Evolutionary conservation across 2,888 invertebrate species (phyloP).

Genomic region (Margaritifera margaritifera): DNA sequence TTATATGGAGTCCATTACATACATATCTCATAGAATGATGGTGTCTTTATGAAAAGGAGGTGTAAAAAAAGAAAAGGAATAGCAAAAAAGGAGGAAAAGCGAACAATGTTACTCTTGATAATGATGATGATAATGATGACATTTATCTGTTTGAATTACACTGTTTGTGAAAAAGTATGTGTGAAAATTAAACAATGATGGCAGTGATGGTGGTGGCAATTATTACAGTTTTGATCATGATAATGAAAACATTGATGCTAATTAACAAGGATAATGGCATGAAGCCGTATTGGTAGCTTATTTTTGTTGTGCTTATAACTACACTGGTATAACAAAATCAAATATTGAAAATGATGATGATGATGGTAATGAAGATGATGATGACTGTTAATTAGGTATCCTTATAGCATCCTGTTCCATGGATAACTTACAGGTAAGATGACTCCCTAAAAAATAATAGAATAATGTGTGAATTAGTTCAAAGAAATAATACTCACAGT

Average conservation of each 20-base stretch:
- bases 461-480: background rate
- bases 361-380: constrained; percentile 15
- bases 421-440: constrained; percentile 4
- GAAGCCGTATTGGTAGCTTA: too few relatives aligned
- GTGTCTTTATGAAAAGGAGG: constrained; percentile 15
- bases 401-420: too few relatives aligned
- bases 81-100: constrained; percentile 1
- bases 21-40: too few relatives aligned
- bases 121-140: constrained; percentile 6
- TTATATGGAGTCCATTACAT: too few relatives aligned
- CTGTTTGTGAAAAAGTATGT: too few relatives aligned
- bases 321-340: background rate
- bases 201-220: too few relatives aligned
- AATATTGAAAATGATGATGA: constrained; percentile 11
- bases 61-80: constrained; percentile 24
- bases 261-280: too few relatives aligned
- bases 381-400: background rate
- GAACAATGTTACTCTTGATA: constrained; percentile 7
- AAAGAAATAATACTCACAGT: background rate
- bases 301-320: background rate
- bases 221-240: too few relatives aligned
- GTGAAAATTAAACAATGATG: too few relatives aligned
- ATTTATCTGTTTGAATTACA: too few relatives aligned
- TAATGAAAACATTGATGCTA: too few relatives aligned
- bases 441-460: constrained; percentile 9